These are phyloP conservation scores for Lophotis ruficrista DNA, from an alignment of 2,113 vertebrate species.

Conservation along the genomic window DNA sequence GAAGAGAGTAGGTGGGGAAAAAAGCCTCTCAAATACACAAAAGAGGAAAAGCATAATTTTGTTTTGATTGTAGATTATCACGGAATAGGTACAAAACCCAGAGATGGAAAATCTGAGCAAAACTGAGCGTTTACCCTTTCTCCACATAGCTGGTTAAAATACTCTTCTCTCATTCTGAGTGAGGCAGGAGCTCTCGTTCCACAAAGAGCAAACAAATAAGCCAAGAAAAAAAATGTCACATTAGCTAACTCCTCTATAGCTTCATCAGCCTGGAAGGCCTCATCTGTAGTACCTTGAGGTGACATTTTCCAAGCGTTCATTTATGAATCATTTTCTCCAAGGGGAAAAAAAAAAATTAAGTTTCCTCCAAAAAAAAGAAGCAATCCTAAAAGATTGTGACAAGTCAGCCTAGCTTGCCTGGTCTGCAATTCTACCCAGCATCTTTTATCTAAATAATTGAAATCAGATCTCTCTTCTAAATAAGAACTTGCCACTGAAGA, in stretches of 20 bases:
- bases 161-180: neutral
- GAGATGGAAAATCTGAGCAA: neutral
- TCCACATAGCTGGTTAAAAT: neutral
- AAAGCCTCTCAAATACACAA: neutral
- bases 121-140: neutral
- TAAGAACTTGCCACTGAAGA: neutral
- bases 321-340: slow-evolving; percentile 64
- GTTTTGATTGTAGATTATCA: neutral
- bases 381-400: slow-evolving; percentile 16
- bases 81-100: neutral
- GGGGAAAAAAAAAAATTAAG: neutral
- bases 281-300: slow-evolving; percentile 39
- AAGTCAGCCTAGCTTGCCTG: neutral
- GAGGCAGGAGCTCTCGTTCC: slow-evolving; percentile 6
- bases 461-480: slow-evolving; percentile 2
- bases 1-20: neutral
- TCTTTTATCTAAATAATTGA: slow-evolving; percentile 44
- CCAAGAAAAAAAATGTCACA: slow-evolving; percentile 10
- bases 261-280: slow-evolving; percentile 48
- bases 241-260: slow-evolving; percentile 9
- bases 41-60: neutral
- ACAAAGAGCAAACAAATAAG: slow-evolving; percentile 34
- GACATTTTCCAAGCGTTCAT: slow-evolving; percentile 47
- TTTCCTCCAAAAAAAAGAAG: neutral
- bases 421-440: neutral